A percentile compares a stretch with the other conserved stretches of the same genome.
Evolutionary conservation across 2,113 vertebrate genomes (phyloP).

Genomic region (Sitta europaea): DNA sequence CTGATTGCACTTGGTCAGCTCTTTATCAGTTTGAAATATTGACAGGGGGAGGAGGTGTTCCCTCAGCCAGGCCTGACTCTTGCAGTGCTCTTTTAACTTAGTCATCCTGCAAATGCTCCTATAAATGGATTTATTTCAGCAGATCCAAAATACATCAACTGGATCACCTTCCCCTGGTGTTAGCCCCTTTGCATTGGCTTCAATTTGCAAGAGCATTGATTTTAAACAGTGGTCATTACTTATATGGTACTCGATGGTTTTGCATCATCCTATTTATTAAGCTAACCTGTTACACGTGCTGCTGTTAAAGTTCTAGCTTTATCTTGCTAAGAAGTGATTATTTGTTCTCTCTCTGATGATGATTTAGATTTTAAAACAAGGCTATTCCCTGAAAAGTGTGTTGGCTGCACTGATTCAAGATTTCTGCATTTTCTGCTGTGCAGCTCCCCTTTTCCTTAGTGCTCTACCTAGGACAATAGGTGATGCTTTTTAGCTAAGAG

Average conservation of each 20-base stretch:
- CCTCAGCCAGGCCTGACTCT: slow-evolving; percentile 30
- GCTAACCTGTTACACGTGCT: neutral
- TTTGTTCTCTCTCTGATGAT: neutral
- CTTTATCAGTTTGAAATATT: slow-evolving; percentile 67
- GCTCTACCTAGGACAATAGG: neutral
- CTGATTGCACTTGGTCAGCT: slow-evolving; percentile 63
- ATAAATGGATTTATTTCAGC: slow-evolving; percentile 56
- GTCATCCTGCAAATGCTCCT: slow-evolving; percentile 42
- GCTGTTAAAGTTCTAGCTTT: neutral
- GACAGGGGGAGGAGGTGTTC: slow-evolving; percentile 38
- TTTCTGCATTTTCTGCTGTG: neutral
- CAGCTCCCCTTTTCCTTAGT: neutral
- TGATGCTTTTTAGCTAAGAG: neutral
- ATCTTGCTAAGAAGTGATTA: neutral
- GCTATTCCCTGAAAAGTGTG: neutral
- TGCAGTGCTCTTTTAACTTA: slow-evolving; percentile 52
- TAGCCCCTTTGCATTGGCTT: neutral
- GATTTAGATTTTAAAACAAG: neutral
- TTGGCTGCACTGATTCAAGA: neutral
- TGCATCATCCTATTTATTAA: slow-evolving; percentile 6
- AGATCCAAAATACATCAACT: slow-evolving; percentile 32
- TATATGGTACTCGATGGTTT: neutral
- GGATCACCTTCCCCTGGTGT: neutral
- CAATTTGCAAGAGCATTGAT: slow-evolving; percentile 37
- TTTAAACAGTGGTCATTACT: slow-evolving; percentile 40